Percentiles rank a stretch among this genome's conserved stretches.
Conservation (phyloP, 2,113 vertebrate genomes). For the Prolemur simus region DNA sequence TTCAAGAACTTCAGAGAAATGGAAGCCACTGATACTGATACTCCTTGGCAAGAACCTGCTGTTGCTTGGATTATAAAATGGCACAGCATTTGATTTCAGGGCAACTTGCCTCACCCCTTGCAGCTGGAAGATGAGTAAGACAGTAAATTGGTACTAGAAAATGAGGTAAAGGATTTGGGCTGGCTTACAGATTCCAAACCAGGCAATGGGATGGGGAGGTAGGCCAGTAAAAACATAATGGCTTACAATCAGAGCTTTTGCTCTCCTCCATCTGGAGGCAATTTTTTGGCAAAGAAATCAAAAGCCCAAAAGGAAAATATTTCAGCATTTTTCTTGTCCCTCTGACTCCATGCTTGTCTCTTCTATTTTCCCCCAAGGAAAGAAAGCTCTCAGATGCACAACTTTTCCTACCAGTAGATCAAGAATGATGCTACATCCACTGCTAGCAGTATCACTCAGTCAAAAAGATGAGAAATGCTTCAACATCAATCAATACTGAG, state of each 20-base stretch:
- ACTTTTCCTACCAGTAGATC: slow-evolving; percentile 53
- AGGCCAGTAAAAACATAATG: slow-evolving; percentile 59
- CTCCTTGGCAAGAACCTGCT: neutral
- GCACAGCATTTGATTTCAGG: slow-evolving; percentile 10
- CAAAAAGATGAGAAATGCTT: neutral
- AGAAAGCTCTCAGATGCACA: slow-evolving; percentile 58
- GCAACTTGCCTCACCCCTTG: neutral
- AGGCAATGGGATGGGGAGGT: slow-evolving; percentile 49
- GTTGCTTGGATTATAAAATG: slow-evolving; percentile 27
- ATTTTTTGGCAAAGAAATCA: slow-evolving; percentile 73
- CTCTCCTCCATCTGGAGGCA: slow-evolving; percentile 55
- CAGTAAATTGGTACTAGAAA: slow-evolving; percentile 41
- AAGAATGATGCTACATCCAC: neutral
- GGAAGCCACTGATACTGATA: neutral
- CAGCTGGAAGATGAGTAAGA: slow-evolving; percentile 64
- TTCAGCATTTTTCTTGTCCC: slow-evolving; percentile 52
- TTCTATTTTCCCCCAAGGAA: slow-evolving; percentile 57
- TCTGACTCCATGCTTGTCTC: slow-evolving; percentile 71
- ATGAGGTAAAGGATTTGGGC: slow-evolving; percentile 54
- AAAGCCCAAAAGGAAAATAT: slow-evolving; percentile 66
- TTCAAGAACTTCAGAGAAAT: neutral
- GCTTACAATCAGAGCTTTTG: slow-evolving; percentile 46
- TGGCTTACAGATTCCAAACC: slow-evolving; percentile 66
- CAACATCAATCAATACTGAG: neutral
- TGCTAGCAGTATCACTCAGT: neutral